Base-by-base conservation (phyloP, 2,888 invertebrate genomes). In the Brachyptera putata region DNA sequence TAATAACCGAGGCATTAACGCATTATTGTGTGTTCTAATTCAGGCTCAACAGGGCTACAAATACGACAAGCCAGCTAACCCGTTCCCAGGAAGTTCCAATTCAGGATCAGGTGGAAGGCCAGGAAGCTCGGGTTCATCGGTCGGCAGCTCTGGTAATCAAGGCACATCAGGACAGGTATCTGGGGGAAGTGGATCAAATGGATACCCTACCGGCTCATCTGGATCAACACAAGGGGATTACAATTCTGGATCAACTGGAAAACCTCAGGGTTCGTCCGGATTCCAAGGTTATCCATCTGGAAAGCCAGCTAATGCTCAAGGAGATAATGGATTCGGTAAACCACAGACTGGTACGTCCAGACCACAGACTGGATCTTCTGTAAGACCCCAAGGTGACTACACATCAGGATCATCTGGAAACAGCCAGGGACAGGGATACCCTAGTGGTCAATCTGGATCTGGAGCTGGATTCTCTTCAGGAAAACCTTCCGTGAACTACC, bases 41-140 rank as follows among this genome's bases (percentile, higher is more conserved):
- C 65, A 84, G 84, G 82, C 80, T 57, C 87, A 89, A 77, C 89
- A 89, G 18, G 65, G 63, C 39, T 91, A 91, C 71, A 83, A 82
- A 65, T 91, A 91, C 74, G 84, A 84, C 64, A 80, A 84, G 63
- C 90, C 89, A 5, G 79, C 79, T 55, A 80, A 82, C 67, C 84
- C 84, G 1, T 79, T 86, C 16, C 53, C 60, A 16, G 63, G 60
- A 25, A 49, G 16, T 58, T 39, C 53, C 60, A 60, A 9, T 34
- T 11, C 50, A 41, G 37, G 18, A n/a, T n/a, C n/a, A n/a, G n/a
- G n/a, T n/a, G n/a, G n/a, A n/a, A n/a, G n/a, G n/a, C n/a, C n/a
- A n/a, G n/a, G n/a, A n/a, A n/a, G n/a, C n/a, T 50, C 61, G 30
- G 41, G 58, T 13, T 57, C 65, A 7, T 50, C 50, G 48, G 64